Base-by-base conservation (phyloP, 1,140 invertebrate species). In the Drosophila murphyi region DNA sequence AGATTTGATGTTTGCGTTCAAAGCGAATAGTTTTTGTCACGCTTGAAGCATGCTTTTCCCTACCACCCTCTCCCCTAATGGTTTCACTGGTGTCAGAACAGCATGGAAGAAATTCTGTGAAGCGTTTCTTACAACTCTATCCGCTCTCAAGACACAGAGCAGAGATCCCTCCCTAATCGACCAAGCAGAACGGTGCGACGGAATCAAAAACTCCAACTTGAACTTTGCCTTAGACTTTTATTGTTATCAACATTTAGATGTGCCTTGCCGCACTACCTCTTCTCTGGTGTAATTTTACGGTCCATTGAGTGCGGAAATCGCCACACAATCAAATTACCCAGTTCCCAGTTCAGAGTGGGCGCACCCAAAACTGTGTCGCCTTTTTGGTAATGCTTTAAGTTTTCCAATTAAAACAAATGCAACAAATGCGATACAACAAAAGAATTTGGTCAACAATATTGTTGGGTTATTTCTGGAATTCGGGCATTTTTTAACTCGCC, bases 261-360 rank as follows among this genome's bases (percentile, higher is more conserved):
- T 50, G 4, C n/a, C 28, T 37, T 50, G 3, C 5, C 32, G 31
- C 8, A 10, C 50, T 50, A 37, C 4, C 59, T 8, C 56, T 7
- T 29, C 31, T 50, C 69, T 52, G 75, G 67, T 71, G 81, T 67
- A 88, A 87, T 88, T 88, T 87, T 81, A 88, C 69, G 83, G 80
- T 88, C 77, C 76, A 88, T 87, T 83, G 83, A 64, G 54, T 75
- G 61, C 50, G 55, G 72, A 82, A 77, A 88, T 87, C 78, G 82
- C 61, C 81, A 63, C 81, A 77, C 81, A 83, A 80, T 85, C 81
- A 80, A 73, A 77, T 72, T 72, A 50, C 48, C 35, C 37, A 34
- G 39, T 39, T 37, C 37, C 39, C 37, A 48, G 62, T 10, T 20
- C 29, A 4, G 47, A 28, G 45, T 5, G 43, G 56, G 29, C 43